Evolutionary conservation across 2,888 invertebrate genomes (phyloP).

Genomic region (Sisyra nigra): DNA sequence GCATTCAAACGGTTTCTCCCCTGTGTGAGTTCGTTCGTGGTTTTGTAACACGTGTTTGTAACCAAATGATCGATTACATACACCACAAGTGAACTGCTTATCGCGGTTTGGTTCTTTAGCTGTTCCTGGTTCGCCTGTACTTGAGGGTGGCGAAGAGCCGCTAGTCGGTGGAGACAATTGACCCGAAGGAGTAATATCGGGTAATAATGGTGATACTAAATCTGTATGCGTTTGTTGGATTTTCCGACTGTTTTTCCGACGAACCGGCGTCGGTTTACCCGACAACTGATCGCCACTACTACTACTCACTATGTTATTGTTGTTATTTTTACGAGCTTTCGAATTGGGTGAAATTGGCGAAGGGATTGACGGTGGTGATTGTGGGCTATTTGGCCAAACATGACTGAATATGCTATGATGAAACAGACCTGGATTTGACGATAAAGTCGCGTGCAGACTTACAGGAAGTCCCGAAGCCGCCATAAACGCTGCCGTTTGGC

Average conservation of each 20-base stretch:
- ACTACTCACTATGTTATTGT: slow-evolving; percentile 30
- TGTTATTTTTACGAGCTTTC: slow-evolving; percentile 22
- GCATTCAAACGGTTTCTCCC: slow-evolving; percentile 88
- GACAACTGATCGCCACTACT: slow-evolving; percentile 23
- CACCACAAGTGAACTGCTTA: slow-evolving; percentile 76
- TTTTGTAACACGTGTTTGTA: slow-evolving; percentile 91
- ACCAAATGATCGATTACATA: slow-evolving; percentile 78
- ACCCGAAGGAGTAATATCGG: slow-evolving; percentile 27
- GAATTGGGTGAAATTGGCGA: slow-evolving; percentile 26
- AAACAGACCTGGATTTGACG: slow-evolving; percentile 40
- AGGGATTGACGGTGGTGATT: slow-evolving; percentile 27
- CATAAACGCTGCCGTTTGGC: slow-evolving; percentile 29
- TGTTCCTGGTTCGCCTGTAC: slow-evolving; percentile 21
- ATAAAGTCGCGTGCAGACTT: slow-evolving; percentile 36
- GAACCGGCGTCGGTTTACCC: neutral
- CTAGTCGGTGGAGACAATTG: slow-evolving; percentile 37
- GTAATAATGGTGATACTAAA: slow-evolving; percentile 4
- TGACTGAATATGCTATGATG: slow-evolving; percentile 38
- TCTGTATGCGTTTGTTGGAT: neutral
- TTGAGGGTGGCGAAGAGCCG: slow-evolving; percentile 33
- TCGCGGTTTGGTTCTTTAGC: slow-evolving; percentile 34
- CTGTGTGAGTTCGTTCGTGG: slow-evolving; percentile 87
- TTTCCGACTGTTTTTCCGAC: slow-evolving; percentile 4
- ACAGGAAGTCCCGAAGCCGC: slow-evolving; percentile 36
- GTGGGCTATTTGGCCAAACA: slow-evolving; percentile 30